A percentile compares a stretch with the other conserved stretches of the same genome.
Evolutionary conservation across 1,140 invertebrate genomes (phyloP).

Genomic region (Oppia nitens): DNA sequence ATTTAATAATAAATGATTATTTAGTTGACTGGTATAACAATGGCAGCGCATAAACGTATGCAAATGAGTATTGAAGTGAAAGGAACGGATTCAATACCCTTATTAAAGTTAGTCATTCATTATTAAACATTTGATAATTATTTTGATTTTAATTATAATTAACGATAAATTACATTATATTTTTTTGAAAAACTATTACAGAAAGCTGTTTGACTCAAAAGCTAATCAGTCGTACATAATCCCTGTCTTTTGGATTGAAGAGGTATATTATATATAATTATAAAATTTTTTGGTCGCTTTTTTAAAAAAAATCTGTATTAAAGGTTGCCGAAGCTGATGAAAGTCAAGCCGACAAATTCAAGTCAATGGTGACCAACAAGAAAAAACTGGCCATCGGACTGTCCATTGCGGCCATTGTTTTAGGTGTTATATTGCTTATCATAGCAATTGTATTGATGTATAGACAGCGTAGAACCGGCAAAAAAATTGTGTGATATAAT

Average conservation of each 20-base stretch:
- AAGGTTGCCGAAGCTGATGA: not conserved
- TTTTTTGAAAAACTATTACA: not conserved
- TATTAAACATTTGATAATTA: too few species aligned
- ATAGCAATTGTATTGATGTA: not conserved
- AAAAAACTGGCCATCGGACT: not conserved
- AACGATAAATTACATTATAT: too few species aligned
- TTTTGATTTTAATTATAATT: too few species aligned
- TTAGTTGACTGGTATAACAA: not conserved
- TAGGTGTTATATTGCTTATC: not conserved
- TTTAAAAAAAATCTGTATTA: too few species aligned
- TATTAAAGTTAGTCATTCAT: too few species aligned
- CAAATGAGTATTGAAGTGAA: not conserved
- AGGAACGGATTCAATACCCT: too few species aligned
- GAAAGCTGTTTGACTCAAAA: too few species aligned
- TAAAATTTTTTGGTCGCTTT: too few species aligned
- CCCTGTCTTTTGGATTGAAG: not conserved
- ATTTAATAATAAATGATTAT: not conserved
- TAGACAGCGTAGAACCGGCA: too few species aligned
- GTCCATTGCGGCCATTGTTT: not conserved
- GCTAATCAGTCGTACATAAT: not conserved
- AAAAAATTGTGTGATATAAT: too few species aligned
- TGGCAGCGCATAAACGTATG: not conserved
- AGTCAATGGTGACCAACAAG: not conserved
- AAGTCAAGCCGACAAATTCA: not conserved
- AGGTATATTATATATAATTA: not conserved